phyloP scores from a whole-genome alignment of 2,888 invertebrate species.

The Galeopsomyia nigrocyanea region DNA sequence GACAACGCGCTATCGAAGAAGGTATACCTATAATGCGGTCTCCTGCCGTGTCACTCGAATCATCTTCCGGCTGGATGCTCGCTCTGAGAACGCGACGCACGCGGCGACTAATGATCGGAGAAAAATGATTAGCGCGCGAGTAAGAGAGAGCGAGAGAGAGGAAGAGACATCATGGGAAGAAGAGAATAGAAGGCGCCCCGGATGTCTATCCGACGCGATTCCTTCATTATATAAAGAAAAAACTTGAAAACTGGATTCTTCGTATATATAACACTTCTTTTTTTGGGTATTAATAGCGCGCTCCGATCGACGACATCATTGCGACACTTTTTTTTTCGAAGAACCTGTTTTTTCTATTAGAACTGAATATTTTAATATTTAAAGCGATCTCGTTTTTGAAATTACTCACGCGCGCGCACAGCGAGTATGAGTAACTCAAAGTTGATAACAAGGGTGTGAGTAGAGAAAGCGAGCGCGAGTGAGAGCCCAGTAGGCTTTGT shows the following conservation, averaged over 20 bases:
- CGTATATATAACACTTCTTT: neutral
- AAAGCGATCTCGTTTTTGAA: neutral
- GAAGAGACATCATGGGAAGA: neutral
- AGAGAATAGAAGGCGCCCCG: constrained; percentile 38
- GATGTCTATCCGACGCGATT: constrained; percentile 35
- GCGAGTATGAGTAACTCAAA: too few species aligned
- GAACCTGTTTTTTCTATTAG: constrained; percentile 12
- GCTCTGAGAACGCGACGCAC: constrained; percentile 48
- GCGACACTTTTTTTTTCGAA: constrained; percentile 17
- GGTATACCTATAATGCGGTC: constrained; percentile 46
- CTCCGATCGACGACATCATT: constrained; percentile 21
- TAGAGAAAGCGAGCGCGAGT: constrained; percentile 17
- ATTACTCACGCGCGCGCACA: neutral
- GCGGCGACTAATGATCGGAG: constrained; percentile 41
- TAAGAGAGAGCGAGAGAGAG: neutral
- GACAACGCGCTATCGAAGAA: constrained; percentile 39
- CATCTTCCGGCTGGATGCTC: constrained; percentile 49
- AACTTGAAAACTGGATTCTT: constrained; percentile 17
- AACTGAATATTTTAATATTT: neutral
- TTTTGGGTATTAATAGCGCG: constrained; percentile 24
- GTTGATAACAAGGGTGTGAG: neutral
- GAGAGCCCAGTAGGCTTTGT: constrained; percentile 59
- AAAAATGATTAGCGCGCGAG: constrained; percentile 47
- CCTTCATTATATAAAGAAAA: constrained; percentile 30
- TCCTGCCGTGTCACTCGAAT: constrained; percentile 51